A percentile compares a stretch with the other conserved stretches of the same genome.
phyloP scores from a whole-genome alignment of 2,113 vertebrate species.

The Melanotaenia duboulayi region DNA sequence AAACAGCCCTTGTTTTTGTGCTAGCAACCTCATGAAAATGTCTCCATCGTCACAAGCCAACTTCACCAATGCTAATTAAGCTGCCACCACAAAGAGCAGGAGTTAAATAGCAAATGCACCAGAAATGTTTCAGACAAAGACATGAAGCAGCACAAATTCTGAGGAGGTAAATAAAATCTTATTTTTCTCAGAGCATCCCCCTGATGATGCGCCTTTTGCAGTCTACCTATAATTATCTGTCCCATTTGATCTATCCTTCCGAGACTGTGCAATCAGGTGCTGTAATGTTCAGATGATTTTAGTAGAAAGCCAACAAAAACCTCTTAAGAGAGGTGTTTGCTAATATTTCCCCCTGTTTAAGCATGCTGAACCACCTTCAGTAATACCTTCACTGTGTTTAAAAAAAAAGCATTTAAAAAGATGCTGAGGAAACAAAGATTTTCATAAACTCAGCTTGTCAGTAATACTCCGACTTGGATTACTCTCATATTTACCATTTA shows the following conservation, averaged over 20 bases:
- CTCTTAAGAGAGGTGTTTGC: background rate
- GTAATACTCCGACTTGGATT: background rate
- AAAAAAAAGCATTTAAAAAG: slow-evolving; percentile 15
- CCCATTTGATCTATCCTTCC: slow-evolving; percentile 18
- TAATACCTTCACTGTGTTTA: slow-evolving; percentile 7
- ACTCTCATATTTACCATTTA: background rate
- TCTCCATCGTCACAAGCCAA: slow-evolving; percentile 45
- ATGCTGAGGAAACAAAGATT: slow-evolving; percentile 16
- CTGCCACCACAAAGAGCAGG: slow-evolving; percentile 50
- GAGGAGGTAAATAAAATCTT: slow-evolving; percentile 5
- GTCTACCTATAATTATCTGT: slow-evolving; percentile 42
- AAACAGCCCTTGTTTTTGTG: background rate
- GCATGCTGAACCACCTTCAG: background rate
- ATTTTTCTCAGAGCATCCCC: slow-evolving; percentile 3
- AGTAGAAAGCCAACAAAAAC: slow-evolving; percentile 26
- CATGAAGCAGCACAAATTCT: background rate
- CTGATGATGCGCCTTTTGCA: slow-evolving; percentile 3
- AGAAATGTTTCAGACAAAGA: slow-evolving; percentile 25
- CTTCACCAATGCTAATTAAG: slow-evolving; percentile 62
- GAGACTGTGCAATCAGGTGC: slow-evolving; percentile 16
- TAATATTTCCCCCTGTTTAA: slow-evolving; percentile 22
- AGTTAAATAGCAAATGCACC: slow-evolving; percentile 38
- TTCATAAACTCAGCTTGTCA: slow-evolving; percentile 9
- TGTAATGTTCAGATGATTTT: slow-evolving; percentile 40
- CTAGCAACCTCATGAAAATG: slow-evolving; percentile 35